These are phyloP conservation scores for Synodontis membranacea DNA, from an alignment of 2,113 vertebrate genomes.

Conservation along the genomic window DNA sequence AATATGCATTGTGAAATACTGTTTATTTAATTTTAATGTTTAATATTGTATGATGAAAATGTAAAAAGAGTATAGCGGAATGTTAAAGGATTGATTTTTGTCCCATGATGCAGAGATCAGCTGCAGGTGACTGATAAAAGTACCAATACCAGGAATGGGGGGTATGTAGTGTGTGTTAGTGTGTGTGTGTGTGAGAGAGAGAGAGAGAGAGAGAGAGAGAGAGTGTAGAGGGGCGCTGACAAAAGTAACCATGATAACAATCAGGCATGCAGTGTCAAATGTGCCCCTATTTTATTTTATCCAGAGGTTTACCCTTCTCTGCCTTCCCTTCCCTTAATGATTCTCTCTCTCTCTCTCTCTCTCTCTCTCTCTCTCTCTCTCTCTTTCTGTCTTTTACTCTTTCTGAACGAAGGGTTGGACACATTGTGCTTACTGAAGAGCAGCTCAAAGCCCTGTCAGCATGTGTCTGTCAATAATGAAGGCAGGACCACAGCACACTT, in stretches of 20 bases:
- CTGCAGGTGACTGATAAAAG: slow-evolving; percentile 37
- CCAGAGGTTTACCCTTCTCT: slow-evolving; percentile 33
- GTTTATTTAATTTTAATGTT: no score
- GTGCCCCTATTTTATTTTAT: slow-evolving; percentile 62
- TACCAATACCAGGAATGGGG: no score
- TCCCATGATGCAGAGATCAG: slow-evolving; percentile 65
- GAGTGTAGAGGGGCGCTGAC: slow-evolving; percentile 69
- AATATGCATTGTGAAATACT: background rate
- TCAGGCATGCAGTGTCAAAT: slow-evolving; percentile 74
- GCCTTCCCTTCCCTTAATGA: slow-evolving; percentile 14
- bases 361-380: background rate
- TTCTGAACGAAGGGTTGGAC: slow-evolving; percentile 50
- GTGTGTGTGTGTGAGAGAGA: background rate
- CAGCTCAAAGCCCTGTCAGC: slow-evolving; percentile 67
- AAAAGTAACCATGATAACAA: slow-evolving; percentile 77
- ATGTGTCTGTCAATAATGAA: slow-evolving; percentile 59
- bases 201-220: background rate
- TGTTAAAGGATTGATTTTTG: slow-evolving; percentile 15
- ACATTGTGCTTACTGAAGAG: slow-evolving; percentile 69
- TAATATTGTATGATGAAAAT: background rate
- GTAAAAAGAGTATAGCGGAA: background rate
- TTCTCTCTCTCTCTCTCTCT: slow-evolving; percentile 29
- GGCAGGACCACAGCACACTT: slow-evolving; percentile 54
- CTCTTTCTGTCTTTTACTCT: background rate
- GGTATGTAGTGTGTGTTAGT: background rate